These are phyloP conservation scores for Thaumatotibia leucotreta DNA, from an alignment of 1,140 invertebrate species.

Conservation along the genomic window DNA sequence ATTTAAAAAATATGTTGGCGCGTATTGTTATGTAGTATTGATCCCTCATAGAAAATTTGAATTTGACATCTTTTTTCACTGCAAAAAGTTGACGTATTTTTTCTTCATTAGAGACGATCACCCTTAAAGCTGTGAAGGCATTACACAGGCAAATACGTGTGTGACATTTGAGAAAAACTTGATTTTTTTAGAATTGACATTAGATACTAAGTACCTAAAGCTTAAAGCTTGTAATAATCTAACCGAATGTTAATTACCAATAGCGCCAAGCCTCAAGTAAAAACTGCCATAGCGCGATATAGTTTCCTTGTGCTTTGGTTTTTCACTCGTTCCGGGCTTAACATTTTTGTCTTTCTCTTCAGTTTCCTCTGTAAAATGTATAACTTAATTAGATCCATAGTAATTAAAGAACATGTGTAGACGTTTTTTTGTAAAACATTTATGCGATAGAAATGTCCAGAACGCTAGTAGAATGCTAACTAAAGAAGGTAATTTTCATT, in stretches of 20 bases:
- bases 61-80: no score
- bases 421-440: slow-evolving; percentile 42
- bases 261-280: slow-evolving; percentile 88
- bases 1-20: no score
- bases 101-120: no score
- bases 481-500: slow-evolving; percentile 65
- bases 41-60: no score
- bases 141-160: no score
- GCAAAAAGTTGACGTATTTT: no score
- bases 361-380: slow-evolving; percentile 38
- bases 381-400: slow-evolving; percentile 6
- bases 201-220: no score
- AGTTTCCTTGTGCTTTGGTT: slow-evolving; percentile 60
- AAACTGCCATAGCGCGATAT: slow-evolving; percentile 83
- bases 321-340: slow-evolving; percentile 50
- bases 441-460: slow-evolving; percentile 53
- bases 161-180: no score
- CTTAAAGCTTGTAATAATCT: no score
- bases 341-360: slow-evolving; percentile 57
- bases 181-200: no score
- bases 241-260: slow-evolving; percentile 70
- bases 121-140: no score
- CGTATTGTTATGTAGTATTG: no score
- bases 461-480: slow-evolving; percentile 60
- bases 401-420: slow-evolving; percentile 28